phyloP scores from a whole-genome alignment of 1,140 invertebrate genomes.

The Zaprionus taronus region DNA sequence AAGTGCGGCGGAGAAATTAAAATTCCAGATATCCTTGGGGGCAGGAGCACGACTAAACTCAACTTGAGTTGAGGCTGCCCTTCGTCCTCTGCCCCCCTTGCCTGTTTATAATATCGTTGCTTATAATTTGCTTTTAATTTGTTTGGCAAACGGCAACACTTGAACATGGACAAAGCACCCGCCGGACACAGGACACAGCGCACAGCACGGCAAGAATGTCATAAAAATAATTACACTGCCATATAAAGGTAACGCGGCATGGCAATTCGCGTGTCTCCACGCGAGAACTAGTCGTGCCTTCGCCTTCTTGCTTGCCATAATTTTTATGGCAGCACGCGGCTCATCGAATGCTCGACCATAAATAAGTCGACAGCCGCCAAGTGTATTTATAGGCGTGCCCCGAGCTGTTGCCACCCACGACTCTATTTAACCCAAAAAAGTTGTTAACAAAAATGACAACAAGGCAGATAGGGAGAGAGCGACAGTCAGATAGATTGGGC shows the following conservation, averaged over 20 bases:
- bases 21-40: slow-evolving; percentile 57
- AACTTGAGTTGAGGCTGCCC: not conserved
- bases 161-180: slow-evolving; percentile 54
- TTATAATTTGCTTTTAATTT: slow-evolving; percentile 83
- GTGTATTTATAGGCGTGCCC: slow-evolving; percentile 64
- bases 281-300: slow-evolving; percentile 12
- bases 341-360: slow-evolving; percentile 77
- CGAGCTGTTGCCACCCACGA: slow-evolving; percentile 41
- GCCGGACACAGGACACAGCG: slow-evolving; percentile 18
- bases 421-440: slow-evolving; percentile 41
- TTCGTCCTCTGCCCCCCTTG: not conserved
- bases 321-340: slow-evolving; percentile 75
- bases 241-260: slow-evolving; percentile 60
- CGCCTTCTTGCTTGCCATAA: slow-evolving; percentile 43
- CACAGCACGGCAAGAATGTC: slow-evolving; percentile 56
- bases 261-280: slow-evolving; percentile 50
- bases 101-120: slow-evolving; percentile 68
- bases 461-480: not conserved
- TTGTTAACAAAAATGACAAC: slow-evolving; percentile 22
- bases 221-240: slow-evolving; percentile 81
- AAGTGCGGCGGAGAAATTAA: slow-evolving; percentile 75
- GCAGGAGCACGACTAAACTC: slow-evolving; percentile 41
- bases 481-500: not conserved
- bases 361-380: slow-evolving; percentile 68
- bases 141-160: slow-evolving; percentile 81